Percentiles rank a stretch among this genome's conserved stretches.
phyloP scores from a whole-genome alignment of 92 coral and sea anemone species.

The Phenganax subtilis region DNA sequence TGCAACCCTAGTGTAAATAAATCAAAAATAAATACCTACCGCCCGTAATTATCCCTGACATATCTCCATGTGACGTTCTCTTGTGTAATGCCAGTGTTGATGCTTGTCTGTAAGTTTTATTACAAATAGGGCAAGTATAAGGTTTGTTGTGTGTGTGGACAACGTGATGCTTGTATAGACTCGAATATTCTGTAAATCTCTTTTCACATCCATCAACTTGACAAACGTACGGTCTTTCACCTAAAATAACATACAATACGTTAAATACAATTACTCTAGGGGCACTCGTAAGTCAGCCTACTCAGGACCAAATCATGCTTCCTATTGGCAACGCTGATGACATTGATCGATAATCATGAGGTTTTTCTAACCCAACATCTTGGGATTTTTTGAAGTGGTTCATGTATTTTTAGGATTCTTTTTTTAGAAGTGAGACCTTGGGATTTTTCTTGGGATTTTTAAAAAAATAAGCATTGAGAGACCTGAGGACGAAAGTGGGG shows the following conservation, averaged over 20 bases:
- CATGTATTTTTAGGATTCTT: too few relatives aligned
- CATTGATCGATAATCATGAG: too few relatives aligned
- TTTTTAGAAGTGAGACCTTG: too few relatives aligned
- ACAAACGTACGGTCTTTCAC: constrained; percentile 93
- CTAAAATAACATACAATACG: constrained; percentile 32
- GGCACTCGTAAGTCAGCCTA: too few relatives aligned
- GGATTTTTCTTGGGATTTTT: too few relatives aligned
- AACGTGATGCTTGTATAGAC: constrained; percentile 95
- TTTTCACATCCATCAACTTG: constrained; percentile 98
- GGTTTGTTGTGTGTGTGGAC: constrained; percentile 99
- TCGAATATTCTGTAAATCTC: constrained; percentile 94
- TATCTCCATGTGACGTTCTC: constrained; percentile 93
- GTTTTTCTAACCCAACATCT: too few relatives aligned
- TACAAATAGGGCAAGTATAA: constrained; percentile 89
- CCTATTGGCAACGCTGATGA: too few relatives aligned
- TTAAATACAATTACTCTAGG: background rate
- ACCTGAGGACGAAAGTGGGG: too few relatives aligned
- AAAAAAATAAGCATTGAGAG: too few relatives aligned
- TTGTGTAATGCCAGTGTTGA: constrained; percentile 98
- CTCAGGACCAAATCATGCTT: too few relatives aligned
- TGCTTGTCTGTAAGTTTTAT: constrained; percentile 95
- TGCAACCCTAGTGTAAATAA: background rate
- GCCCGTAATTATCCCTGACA: constrained; percentile 55
- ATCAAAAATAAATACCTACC: constrained; percentile 34
- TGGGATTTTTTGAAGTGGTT: too few relatives aligned